Conservation (phyloP, 2,888 invertebrate species). For the Tuta absoluta region DNA sequence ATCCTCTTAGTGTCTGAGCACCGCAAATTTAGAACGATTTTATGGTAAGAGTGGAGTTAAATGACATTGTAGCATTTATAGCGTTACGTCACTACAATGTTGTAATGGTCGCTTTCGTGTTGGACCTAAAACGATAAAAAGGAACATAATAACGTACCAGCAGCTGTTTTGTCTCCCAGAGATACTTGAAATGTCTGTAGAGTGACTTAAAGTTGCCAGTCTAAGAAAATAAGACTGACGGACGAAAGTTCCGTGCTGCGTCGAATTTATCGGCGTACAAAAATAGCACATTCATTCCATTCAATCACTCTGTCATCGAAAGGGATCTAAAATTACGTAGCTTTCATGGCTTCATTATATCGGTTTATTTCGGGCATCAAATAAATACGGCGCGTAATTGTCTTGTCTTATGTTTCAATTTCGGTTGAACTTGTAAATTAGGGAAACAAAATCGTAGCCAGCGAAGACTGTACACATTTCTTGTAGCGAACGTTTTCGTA, state of each 20-base stretch:
- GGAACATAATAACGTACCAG: neutral
- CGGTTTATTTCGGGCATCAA: constrained; percentile 27
- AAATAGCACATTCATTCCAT: constrained; percentile 39
- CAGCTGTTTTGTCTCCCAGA: neutral
- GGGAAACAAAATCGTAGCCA: neutral
- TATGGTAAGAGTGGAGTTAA: constrained; percentile 21
- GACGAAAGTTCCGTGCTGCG: too few relatives aligned
- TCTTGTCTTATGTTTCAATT: constrained; percentile 18
- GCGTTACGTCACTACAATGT: constrained; percentile 20
- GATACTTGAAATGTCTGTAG: too few relatives aligned
- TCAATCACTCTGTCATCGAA: constrained; percentile 31
- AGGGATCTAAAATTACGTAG: constrained; percentile 26
- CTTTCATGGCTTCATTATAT: constrained; percentile 28
- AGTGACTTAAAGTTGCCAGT: too few relatives aligned
- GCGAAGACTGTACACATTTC: too few relatives aligned
- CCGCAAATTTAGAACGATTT: constrained; percentile 28
- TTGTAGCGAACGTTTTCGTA: neutral
- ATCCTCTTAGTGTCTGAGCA: constrained; percentile 28
- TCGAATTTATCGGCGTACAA: constrained; percentile 41
- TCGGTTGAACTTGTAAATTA: neutral
- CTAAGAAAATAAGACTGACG: too few relatives aligned
- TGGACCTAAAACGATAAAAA: neutral
- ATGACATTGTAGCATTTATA: constrained; percentile 26
- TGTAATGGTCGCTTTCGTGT: neutral
- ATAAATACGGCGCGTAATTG: constrained; percentile 22